Conservation (phyloP, 2,113 vertebrate genomes). For the Corythoichthys haematopterus region DNA sequence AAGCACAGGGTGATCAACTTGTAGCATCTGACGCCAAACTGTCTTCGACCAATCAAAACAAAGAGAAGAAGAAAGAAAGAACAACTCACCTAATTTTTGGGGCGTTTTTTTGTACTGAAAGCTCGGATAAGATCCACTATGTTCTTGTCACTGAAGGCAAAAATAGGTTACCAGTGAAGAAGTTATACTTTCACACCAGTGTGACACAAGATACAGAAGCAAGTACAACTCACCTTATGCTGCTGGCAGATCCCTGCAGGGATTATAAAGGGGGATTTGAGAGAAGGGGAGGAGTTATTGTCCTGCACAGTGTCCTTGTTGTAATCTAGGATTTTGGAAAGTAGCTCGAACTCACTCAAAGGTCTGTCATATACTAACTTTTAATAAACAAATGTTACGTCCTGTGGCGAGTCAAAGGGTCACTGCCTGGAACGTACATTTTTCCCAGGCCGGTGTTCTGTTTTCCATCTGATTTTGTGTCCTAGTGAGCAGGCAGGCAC, state of each 20-base stretch:
- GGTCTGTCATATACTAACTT: not conserved
- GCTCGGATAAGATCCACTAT: not conserved
- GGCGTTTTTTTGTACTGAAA: not conserved
- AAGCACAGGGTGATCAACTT: not conserved
- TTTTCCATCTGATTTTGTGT: constrained; percentile 3
- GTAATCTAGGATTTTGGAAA: constrained; percentile 49
- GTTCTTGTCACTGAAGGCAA: not conserved
- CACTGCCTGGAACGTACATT: not conserved
- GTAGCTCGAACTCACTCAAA: constrained; percentile 4
- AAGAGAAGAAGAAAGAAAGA: not conserved
- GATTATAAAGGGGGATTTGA: constrained; percentile 59
- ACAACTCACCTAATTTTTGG: not conserved
- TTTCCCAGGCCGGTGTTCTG: not conserved
- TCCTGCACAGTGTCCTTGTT: constrained; percentile 40
- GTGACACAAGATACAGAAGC: not conserved
- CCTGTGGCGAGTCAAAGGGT: not conserved
- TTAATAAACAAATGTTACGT: not conserved
- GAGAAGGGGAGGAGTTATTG: constrained; percentile 41
- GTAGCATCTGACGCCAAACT: not conserved
- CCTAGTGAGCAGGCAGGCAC: constrained; percentile 29
- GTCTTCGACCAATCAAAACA: not conserved
- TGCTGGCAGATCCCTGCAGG: constrained; percentile 48
- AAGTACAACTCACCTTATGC: constrained; percentile 39
- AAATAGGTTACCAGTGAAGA: not conserved
- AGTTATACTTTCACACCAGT: not conserved